Percentiles rank a stretch among this genome's conserved stretches.
phyloP scores from a whole-genome alignment of 2,113 vertebrate genomes.

The Sigmodon hispidus region DNA sequence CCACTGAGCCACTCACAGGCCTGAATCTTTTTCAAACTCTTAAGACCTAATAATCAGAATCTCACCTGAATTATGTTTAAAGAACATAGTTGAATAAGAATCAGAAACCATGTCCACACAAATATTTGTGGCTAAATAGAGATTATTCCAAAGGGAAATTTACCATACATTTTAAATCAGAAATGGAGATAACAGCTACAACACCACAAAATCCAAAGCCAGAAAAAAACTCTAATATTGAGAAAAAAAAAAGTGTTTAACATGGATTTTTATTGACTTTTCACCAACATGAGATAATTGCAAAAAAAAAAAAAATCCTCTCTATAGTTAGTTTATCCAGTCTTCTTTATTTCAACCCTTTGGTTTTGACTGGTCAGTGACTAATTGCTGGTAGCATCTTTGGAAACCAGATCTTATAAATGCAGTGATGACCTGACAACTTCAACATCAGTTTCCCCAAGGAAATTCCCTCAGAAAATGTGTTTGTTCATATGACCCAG shows the following conservation, averaged over 20 bases:
- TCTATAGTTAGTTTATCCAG: background rate
- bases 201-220: background rate
- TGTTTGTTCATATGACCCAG: background rate
- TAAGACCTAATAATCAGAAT: background rate
- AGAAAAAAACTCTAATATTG: slow-evolving; percentile 1
- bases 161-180: background rate
- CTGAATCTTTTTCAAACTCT: background rate
- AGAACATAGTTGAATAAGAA: background rate
- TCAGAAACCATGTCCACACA: background rate
- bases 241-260: background rate
- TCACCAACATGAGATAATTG: background rate
- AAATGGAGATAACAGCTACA: background rate
- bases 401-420: background rate
- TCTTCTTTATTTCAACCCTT: background rate
- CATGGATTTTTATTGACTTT: background rate
- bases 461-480: background rate
- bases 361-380: background rate
- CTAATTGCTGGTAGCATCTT: background rate
- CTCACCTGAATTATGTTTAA: background rate
- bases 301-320: background rate
- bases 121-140: background rate
- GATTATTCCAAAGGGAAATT: background rate
- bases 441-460: background rate
- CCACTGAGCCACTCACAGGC: background rate
- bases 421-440: background rate